Conservation (phyloP, 1,140 invertebrate genomes). For the Sycophaga agraensis region DNA sequence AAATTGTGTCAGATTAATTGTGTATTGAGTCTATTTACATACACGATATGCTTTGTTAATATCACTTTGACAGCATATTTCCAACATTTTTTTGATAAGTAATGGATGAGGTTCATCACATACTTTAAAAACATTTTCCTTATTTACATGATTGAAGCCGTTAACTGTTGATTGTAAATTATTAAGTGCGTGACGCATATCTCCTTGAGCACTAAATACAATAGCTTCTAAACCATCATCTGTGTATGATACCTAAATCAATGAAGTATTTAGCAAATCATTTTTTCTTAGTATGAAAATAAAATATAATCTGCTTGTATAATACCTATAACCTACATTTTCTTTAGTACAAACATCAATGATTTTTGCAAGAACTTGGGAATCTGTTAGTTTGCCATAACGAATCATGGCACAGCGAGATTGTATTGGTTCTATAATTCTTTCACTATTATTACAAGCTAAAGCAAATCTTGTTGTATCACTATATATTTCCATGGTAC, state of each 20-base stretch:
- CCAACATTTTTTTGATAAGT: conserved; percentile 89
- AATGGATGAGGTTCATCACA: conserved; percentile 99
- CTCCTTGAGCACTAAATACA: conserved; percentile 97
- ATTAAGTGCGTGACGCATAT: conserved; percentile 96
- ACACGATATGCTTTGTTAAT: conserved; percentile 87
- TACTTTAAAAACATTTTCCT: conserved; percentile 99
- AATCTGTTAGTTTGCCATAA: conserved; percentile 90
- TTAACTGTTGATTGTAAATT: conserved; percentile 97
- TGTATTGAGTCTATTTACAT: conserved; percentile 17
- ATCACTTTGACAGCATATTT: conserved; percentile 78
- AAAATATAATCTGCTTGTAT: too few relatives aligned
- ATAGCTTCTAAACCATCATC: conserved; percentile 96
- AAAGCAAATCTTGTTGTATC: conserved; percentile 96
- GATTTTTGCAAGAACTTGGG: conserved; percentile 81
- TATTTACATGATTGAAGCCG: conserved; percentile 89
- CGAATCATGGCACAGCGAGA: conserved; percentile 96
- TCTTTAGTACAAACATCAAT: conserved; percentile 76
- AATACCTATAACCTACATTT: conserved; percentile 58
- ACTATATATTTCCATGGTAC: conserved; percentile 99
- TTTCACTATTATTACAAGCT: conserved; percentile 98
- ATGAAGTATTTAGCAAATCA: not conserved
- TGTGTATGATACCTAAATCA: conserved; percentile 69
- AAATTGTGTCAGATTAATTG: too few relatives aligned
- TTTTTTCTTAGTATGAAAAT: not conserved
- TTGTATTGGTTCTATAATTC: conserved; percentile 99